These are phyloP conservation scores for Drosophila infuscata DNA, from an alignment of 2,888 invertebrate species.

Conservation along the genomic window DNA sequence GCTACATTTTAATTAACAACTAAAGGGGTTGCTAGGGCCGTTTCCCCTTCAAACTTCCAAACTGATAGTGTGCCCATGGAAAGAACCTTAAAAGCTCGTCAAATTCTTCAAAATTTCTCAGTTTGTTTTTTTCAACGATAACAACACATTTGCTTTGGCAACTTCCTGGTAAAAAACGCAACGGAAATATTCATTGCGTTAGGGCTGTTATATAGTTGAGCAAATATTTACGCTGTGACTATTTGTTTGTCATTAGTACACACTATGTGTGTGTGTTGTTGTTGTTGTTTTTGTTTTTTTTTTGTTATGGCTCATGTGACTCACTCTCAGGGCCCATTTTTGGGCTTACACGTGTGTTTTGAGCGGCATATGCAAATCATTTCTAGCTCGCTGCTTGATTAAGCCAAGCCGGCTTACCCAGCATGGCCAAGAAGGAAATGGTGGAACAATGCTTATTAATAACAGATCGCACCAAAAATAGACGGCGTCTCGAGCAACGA, in stretches of 20 bases:
- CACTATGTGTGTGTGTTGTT: conserved; percentile 13
- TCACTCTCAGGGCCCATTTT: conserved; percentile 39
- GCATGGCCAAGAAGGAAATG: conserved; percentile 45
- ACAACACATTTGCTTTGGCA: conserved; percentile 42
- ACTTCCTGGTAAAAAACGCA: conserved; percentile 56
- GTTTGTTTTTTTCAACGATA: conserved; percentile 29
- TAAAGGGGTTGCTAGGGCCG: conserved; percentile 28
- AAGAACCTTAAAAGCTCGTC: conserved; percentile 5
- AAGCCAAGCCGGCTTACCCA: conserved; percentile 29
- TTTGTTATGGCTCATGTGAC: conserved; percentile 28
- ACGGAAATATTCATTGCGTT: conserved; percentile 56
- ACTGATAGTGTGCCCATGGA: conserved; percentile 5
- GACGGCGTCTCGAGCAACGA: not conserved
- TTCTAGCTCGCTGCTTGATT: conserved; percentile 33
- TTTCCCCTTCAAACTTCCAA: not conserved
- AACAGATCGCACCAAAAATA: conserved; percentile 34
- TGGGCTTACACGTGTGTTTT: conserved; percentile 35
- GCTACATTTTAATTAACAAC: conserved; percentile 74
- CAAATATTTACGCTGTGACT: conserved; percentile 64
- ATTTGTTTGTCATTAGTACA: conserved; percentile 41
- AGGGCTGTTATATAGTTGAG: conserved; percentile 45
- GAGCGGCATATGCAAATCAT: conserved; percentile 51
- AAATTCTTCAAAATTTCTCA: not conserved
- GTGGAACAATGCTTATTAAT: conserved; percentile 51
- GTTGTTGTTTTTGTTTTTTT: not conserved